Conservation (phyloP, 2,113 vertebrate species). For the Ailuropoda melanoleuca region DNA sequence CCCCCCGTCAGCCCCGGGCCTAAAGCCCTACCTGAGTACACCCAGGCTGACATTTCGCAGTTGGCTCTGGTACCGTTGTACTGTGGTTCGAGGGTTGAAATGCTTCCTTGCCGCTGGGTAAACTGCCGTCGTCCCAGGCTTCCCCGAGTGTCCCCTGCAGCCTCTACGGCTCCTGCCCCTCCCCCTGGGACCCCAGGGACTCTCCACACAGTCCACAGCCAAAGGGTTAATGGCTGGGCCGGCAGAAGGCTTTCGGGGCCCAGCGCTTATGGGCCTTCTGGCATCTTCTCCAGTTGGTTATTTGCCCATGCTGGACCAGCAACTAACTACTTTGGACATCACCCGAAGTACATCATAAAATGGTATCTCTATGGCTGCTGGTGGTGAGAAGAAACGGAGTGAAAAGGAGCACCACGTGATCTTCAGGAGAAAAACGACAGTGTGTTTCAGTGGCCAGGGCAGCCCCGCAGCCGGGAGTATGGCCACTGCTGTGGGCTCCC, state of each 20-base stretch:
- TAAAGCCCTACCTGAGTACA: background rate
- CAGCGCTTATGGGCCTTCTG: background rate
- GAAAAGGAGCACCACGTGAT: background rate
- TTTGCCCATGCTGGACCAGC: background rate
- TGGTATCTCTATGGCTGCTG: background rate
- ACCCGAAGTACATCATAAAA: background rate
- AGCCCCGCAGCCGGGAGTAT: background rate
- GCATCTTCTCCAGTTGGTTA: background rate
- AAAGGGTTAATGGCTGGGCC: background rate
- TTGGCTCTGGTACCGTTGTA: background rate
- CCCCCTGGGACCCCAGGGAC: background rate
- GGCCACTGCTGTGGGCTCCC: background rate
- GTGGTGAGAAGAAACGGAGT: background rate
- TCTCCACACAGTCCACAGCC: background rate
- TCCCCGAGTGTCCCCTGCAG: background rate
- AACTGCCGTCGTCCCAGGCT: background rate
- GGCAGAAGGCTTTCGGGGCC: background rate
- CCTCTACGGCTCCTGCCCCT: background rate
- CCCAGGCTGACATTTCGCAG: background rate
- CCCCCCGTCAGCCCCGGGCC: background rate
- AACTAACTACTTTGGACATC: background rate
- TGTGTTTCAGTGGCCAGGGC: background rate
- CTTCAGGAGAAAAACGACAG: background rate
- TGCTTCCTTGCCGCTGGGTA: background rate
- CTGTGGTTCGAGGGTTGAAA: background rate